Base-by-base conservation (phyloP, 2,888 invertebrate genomes). In the Gastrophysa polygoni region DNA sequence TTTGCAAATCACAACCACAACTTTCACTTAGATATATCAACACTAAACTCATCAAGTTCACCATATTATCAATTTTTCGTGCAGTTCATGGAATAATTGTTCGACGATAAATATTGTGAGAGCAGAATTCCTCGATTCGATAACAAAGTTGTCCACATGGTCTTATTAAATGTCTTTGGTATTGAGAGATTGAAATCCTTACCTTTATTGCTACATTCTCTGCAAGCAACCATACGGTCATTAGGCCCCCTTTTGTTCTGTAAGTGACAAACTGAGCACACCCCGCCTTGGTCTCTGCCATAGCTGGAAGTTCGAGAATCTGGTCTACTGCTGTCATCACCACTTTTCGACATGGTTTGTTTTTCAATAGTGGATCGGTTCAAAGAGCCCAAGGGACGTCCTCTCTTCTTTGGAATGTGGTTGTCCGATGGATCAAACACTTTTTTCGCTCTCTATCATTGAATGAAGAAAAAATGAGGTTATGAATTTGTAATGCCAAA, bases 371-470 rank as follows among this genome's bases (percentile, higher is more conserved):
- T 85, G 46, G 84, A 82, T 77, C 87, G 88, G 72, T 87, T 88
- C 10, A 88, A 80, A 11, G 86, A 86, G 3, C 88, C 88, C 2
- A 87, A 83, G 10, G 89, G 88, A 50, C 90, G 84, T 0, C 90
- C 90, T 62, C 90, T 82, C 80, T 89, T 90, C 75, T 88, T 87
- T 8, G 92, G 91, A 34, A 91, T 82, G 80, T 92, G 91, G 69
- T 90, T 90, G 73, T 93, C 92, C 0, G 93, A 93, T 1, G 93
- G 93, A 81, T 93, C 93, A 77, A 93, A 93, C 0, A 93, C 92
- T 77, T 91, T 91, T 76, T 91, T 92, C 0, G 92, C 92, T 84
- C 91, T 88, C 88, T 87, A 20, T 20, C 20, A 18, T 50, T 24
- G 24, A 20, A 34, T 21, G 14, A 38, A 20, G 10, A 20, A 32